phyloP scores from a whole-genome alignment of 2,797 vertebrate species.

The Moxostoma hubbsi region DNA sequence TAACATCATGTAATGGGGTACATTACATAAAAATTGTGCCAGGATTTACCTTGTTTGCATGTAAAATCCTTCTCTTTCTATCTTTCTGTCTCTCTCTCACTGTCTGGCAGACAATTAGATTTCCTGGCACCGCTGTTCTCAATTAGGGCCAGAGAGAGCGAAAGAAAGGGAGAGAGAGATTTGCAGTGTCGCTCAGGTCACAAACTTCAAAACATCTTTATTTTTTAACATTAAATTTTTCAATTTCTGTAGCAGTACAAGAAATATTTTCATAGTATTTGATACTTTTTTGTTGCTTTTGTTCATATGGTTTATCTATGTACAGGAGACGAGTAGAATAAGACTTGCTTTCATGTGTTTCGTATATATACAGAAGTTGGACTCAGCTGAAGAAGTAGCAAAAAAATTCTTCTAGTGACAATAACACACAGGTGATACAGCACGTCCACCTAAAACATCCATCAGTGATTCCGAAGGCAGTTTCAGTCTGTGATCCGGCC shows the following conservation, averaged over 20 bases:
- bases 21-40: slow-evolving; percentile 75
- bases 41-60: slow-evolving; percentile 61
- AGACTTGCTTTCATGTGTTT: slow-evolving; percentile 71
- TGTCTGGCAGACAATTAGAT: slow-evolving; percentile 46
- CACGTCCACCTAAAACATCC: slow-evolving; percentile 70
- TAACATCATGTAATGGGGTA: slow-evolving; percentile 74
- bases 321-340: slow-evolving; percentile 80
- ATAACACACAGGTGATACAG: slow-evolving; percentile 60
- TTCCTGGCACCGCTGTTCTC: slow-evolving; percentile 55
- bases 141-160: slow-evolving; percentile 51
- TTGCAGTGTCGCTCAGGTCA: slow-evolving; percentile 75
- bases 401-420: slow-evolving; percentile 46
- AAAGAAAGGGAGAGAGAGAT: slow-evolving; percentile 67
- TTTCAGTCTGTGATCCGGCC: slow-evolving; percentile 25
- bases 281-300: slow-evolving; percentile 82
- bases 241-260: slow-evolving; percentile 78
- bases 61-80: slow-evolving; percentile 61
- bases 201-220: slow-evolving; percentile 81
- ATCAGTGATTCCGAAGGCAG: slow-evolving; percentile 26
- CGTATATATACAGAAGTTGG: slow-evolving; percentile 81
- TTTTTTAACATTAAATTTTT: slow-evolving; percentile 61
- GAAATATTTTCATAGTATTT: slow-evolving; percentile 78
- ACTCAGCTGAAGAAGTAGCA: slow-evolving; percentile 64
- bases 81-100: slow-evolving; percentile 57
- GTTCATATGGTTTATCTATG: slow-evolving; percentile 79